A percentile compares a stretch with the other conserved stretches of the same genome.
Evolutionary conservation across 2,113 vertebrate species (phyloP).

Genomic region (Antigone vipio): DNA sequence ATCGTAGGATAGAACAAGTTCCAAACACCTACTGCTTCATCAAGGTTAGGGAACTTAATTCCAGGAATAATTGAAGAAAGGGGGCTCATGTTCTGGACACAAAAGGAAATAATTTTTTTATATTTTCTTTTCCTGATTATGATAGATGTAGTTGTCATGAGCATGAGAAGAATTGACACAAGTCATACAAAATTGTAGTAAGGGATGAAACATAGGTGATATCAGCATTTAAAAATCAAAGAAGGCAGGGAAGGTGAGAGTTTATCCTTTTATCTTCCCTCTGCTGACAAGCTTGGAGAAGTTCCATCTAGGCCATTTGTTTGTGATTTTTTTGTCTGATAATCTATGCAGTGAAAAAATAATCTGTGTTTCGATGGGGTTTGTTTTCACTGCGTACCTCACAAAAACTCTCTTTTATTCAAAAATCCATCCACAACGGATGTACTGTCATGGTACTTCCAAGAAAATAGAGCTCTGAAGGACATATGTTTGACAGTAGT

Average conservation of each 20-base stretch:
- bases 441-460: background rate
- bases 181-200: background rate
- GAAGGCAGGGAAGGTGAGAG: background rate
- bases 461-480: background rate
- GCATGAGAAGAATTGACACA: background rate
- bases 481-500: accelerated
- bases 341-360: background rate
- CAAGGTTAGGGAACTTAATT: background rate
- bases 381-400: background rate
- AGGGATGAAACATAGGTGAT: background rate
- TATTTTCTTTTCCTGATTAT: background rate
- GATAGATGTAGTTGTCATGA: background rate
- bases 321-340: background rate
- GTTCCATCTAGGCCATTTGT: background rate
- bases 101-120: background rate
- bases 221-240: background rate
- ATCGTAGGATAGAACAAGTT: background rate
- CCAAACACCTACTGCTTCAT: background rate
- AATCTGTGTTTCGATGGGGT: background rate
- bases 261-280: background rate
- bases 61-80: background rate
- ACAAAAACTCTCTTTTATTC: background rate
- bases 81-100: background rate
- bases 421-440: background rate
- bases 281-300: background rate